Base-by-base conservation (phyloP, 2,113 vertebrate species). In the Gambusia affinis region DNA sequence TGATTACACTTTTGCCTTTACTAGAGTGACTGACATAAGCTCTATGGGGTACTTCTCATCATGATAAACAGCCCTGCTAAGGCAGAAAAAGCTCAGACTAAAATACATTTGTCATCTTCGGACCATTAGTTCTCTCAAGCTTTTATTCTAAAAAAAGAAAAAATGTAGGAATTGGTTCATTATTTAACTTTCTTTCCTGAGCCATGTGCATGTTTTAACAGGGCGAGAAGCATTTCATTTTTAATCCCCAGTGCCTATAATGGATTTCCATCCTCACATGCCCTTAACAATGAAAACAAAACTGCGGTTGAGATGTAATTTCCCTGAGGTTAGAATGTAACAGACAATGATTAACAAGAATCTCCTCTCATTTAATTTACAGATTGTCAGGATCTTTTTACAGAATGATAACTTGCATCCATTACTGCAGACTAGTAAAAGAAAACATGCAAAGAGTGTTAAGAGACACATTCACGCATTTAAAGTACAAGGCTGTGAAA, bases 31-130 rank as follows among this genome's bases (percentile, higher is more conserved):
- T 85, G 81, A 73, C 85, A 81, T 77, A 37, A 47, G 63, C 88
- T 83, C 78, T 54, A 73, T 73, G 66, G 82, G 81, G 76, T 67
- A 69, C 74, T 73, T 44, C 70, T 79, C 71, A 68, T 88, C 71
- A 51, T 65, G 39, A 83, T 78, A 75, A 91, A 88, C 72, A 91
- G 60, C 68, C 29, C 35, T 14, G 30, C 39, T 28, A 61, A 75
- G 69, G 42, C 64, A 64, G 22, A 8, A 73, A 85, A 74, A 79
- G 29, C 30, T n/a, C 2, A 29, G 72, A 78, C 71, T 71, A 73
- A 77, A 82, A 85, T 73, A 51, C 66, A 89, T 81, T 72, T 10
- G 79, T 85, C 67, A 81, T 86, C 67, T 70, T 70, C 51, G 70
- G 70, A 84, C 72, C 79, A 87, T 85, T 85, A 86, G 24, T 47